A percentile compares a stretch with the other conserved stretches of the same genome.
Evolutionary conservation across 2,888 invertebrate species (phyloP).

Genomic region (Cosmopolites sordidus): DNA sequence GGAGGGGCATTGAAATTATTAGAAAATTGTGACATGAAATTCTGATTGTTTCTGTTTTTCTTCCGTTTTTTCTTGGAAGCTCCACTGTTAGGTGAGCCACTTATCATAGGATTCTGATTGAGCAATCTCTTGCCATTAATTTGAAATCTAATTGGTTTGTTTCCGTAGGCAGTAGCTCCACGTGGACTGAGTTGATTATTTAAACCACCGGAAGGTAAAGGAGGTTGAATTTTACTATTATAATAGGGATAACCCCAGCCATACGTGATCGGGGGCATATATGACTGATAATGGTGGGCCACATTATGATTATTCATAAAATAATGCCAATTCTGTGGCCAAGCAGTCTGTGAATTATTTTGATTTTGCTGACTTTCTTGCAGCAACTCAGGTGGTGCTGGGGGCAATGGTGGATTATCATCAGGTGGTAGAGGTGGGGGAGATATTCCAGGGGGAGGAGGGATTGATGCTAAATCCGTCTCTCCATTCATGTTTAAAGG

Average conservation of each 20-base stretch:
- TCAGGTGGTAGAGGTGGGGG: conserved; percentile 34
- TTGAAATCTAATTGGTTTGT: conserved; percentile 52
- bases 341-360: not conserved
- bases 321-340: conserved; percentile 20
- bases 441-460: conserved; percentile 33
- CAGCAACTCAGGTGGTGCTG: conserved; percentile 24
- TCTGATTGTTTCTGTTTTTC: conserved; percentile 58
- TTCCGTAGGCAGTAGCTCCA: conserved; percentile 17
- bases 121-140: conserved; percentile 48
- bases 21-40: conserved; percentile 4
- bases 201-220: conserved; percentile 58
- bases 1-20: conserved; percentile 44
- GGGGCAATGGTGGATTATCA: conserved; percentile 34
- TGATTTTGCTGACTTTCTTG: not conserved
- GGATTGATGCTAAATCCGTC: conserved; percentile 29
- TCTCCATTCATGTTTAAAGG: conserved; percentile 23
- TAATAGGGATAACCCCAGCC: conserved; percentile 31
- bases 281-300: conserved; percentile 44
- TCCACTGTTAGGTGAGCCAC: conserved; percentile 49
- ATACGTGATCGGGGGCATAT: conserved; percentile 51
- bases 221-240: conserved; percentile 46
- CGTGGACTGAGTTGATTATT: conserved; percentile 29
- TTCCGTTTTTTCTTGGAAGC: conserved; percentile 73
- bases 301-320: conserved; percentile 4
- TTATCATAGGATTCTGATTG: conserved; percentile 42